Percentiles rank a stretch among this genome's conserved stretches.
Evolutionary conservation across 2,113 vertebrate species (phyloP).

Genomic region (Rafetus swinhoei): DNA sequence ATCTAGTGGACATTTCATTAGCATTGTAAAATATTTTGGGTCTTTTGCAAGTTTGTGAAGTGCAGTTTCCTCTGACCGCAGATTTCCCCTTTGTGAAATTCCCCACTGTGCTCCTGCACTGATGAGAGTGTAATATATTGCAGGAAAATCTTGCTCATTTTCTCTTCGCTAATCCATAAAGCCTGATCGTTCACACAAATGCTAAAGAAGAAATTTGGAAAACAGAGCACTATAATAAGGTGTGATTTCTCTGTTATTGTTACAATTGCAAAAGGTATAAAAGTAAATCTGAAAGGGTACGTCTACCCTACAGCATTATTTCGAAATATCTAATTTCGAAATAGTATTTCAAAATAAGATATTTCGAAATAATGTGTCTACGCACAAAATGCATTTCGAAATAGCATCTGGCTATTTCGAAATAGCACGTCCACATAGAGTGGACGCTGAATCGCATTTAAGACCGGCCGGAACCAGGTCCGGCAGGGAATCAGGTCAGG

Average conservation of each 20-base stretch:
- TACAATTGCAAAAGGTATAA: neutral
- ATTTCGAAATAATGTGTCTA: no score
- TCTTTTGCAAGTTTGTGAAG: neutral
- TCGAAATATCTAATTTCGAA: no score
- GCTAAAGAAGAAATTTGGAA: neutral
- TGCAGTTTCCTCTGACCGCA: neutral
- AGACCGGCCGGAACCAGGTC: no score
- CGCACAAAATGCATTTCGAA: no score
- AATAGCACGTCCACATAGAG: no score
- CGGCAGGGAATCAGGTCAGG: no score
- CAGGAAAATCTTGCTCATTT: neutral
- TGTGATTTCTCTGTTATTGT: neutral
- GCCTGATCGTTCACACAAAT: neutral
- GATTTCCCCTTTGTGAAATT: neutral
- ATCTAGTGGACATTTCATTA: neutral
- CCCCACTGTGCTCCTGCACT: neutral
- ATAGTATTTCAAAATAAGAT: no score
- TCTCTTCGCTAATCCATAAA: neutral
- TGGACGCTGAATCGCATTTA: no score
- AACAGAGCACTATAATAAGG: neutral
- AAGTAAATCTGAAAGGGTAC: neutral
- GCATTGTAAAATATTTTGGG: neutral
- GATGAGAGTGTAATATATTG: neutral
- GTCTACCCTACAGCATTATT: no score
- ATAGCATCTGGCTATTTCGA: no score